Conservation (phyloP, 2,113 vertebrate species). For the Trachemys scripta region DNA sequence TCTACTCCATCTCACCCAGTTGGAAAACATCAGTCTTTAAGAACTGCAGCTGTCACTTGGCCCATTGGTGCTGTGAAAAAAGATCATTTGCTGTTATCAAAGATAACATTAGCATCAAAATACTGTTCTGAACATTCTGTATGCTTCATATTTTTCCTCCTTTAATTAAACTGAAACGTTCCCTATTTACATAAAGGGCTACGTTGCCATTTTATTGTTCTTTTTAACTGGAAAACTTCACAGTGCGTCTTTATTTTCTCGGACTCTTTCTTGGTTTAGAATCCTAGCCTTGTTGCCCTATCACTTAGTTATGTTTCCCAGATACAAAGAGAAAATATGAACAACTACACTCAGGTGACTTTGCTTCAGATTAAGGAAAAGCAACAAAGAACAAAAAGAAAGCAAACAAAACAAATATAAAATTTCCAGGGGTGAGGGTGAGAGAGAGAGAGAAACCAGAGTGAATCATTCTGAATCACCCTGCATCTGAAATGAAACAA, state of each 20-base stretch:
- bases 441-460: not conserved
- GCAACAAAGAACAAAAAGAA: not conserved
- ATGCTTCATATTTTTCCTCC: not conserved
- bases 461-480: not conserved
- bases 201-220: not conserved
- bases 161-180: not conserved
- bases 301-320: not conserved
- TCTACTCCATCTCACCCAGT: not conserved
- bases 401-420: not conserved
- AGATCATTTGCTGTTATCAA: not conserved
- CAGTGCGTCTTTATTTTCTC: not conserved
- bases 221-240: not conserved
- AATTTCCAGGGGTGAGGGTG: not conserved
- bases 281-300: not conserved
- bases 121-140: not conserved
- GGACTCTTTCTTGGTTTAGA: not conserved
- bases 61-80: not conserved
- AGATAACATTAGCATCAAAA: not conserved
- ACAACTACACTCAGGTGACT: too few species aligned
- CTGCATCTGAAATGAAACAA: not conserved
- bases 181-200: not conserved
- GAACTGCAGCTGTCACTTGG: not conserved
- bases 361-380: not conserved
- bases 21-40: not conserved
- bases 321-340: too few species aligned